A percentile compares a stretch with the other conserved stretches of the same genome.
Evolutionary conservation across 1,140 invertebrate species (phyloP).

Genomic region (Lordiphosa clarofinis): DNA sequence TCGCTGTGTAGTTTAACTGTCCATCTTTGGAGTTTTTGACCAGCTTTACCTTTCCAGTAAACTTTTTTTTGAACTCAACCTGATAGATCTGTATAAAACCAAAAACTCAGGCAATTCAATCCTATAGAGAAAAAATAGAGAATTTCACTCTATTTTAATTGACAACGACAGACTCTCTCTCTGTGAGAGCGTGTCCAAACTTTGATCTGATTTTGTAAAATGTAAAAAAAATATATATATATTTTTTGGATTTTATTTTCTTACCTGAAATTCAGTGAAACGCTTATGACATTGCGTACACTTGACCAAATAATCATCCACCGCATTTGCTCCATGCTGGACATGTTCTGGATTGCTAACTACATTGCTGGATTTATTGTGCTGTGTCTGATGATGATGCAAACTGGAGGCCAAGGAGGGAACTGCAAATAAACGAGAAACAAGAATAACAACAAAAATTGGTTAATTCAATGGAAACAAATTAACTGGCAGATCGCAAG

Average conservation of each 20-base stretch:
- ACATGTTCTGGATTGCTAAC: slow-evolving; percentile 36
- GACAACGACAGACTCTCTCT: too few relatives aligned
- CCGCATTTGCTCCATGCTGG: slow-evolving; percentile 30
- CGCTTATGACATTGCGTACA: slow-evolving; percentile 84
- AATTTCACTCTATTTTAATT: too few relatives aligned
- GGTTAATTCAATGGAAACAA: slow-evolving; percentile 38
- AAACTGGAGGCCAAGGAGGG: slow-evolving; percentile 74
- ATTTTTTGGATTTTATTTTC: neutral
- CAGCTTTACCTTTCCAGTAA: too few relatives aligned
- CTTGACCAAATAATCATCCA: slow-evolving; percentile 81
- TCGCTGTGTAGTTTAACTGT: too few relatives aligned
- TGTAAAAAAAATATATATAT: too few relatives aligned
- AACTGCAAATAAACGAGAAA: slow-evolving; percentile 42
- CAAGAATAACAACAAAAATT: slow-evolving; percentile 7
- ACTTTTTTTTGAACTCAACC: too few relatives aligned
- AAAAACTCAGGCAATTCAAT: too few relatives aligned
- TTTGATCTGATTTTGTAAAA: neutral
- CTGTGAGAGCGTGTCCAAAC: too few relatives aligned
- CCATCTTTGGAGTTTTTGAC: too few relatives aligned
- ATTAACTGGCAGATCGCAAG: slow-evolving; percentile 70
- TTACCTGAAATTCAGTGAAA: slow-evolving; percentile 80
- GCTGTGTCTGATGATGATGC: slow-evolving; percentile 68
- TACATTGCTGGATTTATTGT: slow-evolving; percentile 49
- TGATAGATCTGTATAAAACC: too few relatives aligned
- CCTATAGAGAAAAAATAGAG: too few relatives aligned